Evolutionary conservation across 2,888 invertebrate genomes (phyloP).

Genomic region (Eucera pruinosa): DNA sequence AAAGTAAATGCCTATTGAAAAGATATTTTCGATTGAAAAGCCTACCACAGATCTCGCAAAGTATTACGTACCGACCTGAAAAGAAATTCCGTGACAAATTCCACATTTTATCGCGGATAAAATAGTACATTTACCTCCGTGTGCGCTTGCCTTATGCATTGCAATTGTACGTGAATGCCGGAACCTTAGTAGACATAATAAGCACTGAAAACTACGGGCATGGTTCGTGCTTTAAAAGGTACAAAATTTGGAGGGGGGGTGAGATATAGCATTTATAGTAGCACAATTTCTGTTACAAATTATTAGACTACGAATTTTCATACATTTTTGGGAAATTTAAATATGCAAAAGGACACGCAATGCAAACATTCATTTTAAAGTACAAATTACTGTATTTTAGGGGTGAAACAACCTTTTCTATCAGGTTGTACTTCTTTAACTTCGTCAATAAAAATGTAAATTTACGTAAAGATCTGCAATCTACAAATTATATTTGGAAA

Average conservation of each 20-base stretch:
- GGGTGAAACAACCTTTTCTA: too few species aligned
- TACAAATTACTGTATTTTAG: too few species aligned
- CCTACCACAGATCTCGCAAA: slow-evolving; percentile 59
- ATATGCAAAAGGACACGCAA: too few species aligned
- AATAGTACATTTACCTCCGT: slow-evolving; percentile 48
- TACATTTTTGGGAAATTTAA: too few species aligned
- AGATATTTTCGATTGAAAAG: slow-evolving; percentile 55
- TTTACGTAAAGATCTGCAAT: too few species aligned
- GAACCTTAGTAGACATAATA: slow-evolving; percentile 50
- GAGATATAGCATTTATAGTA: too few species aligned
- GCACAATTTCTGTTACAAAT: neutral
- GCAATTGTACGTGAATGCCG: slow-evolving; percentile 31
- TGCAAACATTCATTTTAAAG: too few species aligned
- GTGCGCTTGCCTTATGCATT: slow-evolving; percentile 47
- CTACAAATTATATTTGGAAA: too few species aligned
- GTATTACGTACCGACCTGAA: slow-evolving; percentile 54
- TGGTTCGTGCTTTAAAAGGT: neutral
- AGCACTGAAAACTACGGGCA: slow-evolving; percentile 45
- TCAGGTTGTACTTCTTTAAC: too few species aligned
- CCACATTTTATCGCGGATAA: neutral
- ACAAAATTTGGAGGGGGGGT: neutral
- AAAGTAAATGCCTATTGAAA: slow-evolving; percentile 58
- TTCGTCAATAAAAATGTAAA: too few species aligned
- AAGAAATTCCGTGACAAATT: slow-evolving; percentile 31
- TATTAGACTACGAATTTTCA: too few species aligned